A percentile compares a stretch with the other conserved stretches of the same genome.
phyloP scores from a whole-genome alignment of 2,797 vertebrate species.

The Gorsachius magnificus region DNA sequence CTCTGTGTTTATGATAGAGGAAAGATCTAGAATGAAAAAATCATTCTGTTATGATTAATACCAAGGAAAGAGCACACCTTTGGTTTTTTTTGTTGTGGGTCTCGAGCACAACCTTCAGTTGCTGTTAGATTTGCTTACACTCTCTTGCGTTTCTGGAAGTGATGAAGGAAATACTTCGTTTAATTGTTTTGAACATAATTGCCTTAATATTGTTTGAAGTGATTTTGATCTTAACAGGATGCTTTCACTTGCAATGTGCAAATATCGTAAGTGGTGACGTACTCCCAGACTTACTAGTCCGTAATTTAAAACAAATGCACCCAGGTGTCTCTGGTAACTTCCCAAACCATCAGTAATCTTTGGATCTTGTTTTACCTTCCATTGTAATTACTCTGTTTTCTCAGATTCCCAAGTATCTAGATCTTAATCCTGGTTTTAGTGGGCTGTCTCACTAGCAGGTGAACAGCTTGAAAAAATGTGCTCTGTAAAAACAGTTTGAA shows the following conservation, averaged over 20 bases:
- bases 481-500: background rate
- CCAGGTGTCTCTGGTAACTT: background rate
- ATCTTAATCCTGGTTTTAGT: background rate
- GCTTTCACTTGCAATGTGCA: background rate
- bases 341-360: background rate
- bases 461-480: background rate
- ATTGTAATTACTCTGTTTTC: background rate
- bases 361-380: background rate
- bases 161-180: background rate
- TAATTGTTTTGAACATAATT: background rate
- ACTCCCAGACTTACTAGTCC: background rate
- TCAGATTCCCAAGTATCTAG: background rate
- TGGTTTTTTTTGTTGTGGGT: background rate
- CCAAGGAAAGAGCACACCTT: background rate
- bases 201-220: background rate
- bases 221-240: background rate
- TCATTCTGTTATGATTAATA: background rate
- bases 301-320: background rate
- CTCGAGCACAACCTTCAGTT: background rate
- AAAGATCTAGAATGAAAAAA: background rate
- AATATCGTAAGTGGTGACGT: background rate
- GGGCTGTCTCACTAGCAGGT: background rate
- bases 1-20: background rate
- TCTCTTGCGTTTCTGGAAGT: background rate
- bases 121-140: background rate